Conservation (phyloP, 2,113 vertebrate genomes). For the Hassar affinis region DNA sequence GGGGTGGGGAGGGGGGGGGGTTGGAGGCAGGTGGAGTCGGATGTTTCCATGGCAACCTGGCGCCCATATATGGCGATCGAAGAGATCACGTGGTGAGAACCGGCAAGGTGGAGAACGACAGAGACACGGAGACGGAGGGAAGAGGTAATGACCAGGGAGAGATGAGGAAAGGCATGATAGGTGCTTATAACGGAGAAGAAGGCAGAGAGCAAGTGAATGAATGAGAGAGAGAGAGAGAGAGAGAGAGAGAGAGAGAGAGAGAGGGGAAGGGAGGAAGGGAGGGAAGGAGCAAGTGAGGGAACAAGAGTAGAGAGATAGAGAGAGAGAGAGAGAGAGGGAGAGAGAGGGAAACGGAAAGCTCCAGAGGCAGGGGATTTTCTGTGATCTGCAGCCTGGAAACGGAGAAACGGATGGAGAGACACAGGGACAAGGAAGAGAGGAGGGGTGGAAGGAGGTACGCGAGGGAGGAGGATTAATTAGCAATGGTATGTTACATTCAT, state of each 20-base stretch:
- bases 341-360: constrained; percentile 33
- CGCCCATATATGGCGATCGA: constrained; percentile 77
- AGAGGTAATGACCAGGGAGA: constrained; percentile 52
- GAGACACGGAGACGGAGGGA: constrained; percentile 51
- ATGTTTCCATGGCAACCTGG: constrained; percentile 80
- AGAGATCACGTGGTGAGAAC: constrained; percentile 70
- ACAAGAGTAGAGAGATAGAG: too few relatives aligned
- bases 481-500: constrained; percentile 65
- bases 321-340: constrained; percentile 51
- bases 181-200: constrained; percentile 39
- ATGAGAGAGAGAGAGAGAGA: constrained; percentile 38
- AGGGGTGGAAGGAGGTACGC: constrained; percentile 54
- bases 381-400: constrained; percentile 63
- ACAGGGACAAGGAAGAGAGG: constrained; percentile 54
- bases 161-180: constrained; percentile 40
- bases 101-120: constrained; percentile 54
- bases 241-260: constrained; percentile 37
- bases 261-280: constrained; percentile 39
- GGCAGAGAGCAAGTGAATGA: constrained; percentile 44
- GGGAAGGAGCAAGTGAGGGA: constrained; percentile 52
- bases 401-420: constrained; percentile 63
- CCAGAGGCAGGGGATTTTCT: constrained; percentile 53
- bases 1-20: constrained; percentile 52
- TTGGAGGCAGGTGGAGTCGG: constrained; percentile 82
- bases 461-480: constrained; percentile 65